phyloP scores from a whole-genome alignment of 2,888 invertebrate genomes.

The Leptopilina drosophilae region DNA sequence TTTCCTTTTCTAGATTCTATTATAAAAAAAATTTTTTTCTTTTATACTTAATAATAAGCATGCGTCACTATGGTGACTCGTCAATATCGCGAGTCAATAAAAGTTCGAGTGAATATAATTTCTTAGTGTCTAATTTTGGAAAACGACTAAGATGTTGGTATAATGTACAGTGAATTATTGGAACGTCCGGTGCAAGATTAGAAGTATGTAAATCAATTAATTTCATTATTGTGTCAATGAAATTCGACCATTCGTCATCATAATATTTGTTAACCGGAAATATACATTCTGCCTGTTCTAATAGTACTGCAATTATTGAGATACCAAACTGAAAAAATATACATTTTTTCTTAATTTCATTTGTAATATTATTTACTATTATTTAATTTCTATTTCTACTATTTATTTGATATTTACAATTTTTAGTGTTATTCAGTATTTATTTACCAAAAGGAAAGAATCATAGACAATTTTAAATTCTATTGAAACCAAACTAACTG shows the following conservation, averaged over 20 bases:
- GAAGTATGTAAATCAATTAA: slow-evolving; percentile 62
- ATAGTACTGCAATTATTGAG: slow-evolving; percentile 78
- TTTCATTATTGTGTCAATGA: slow-evolving; percentile 67
- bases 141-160: slow-evolving; percentile 70
- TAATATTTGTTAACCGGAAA: slow-evolving; percentile 69
- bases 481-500: no score
- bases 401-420: no score
- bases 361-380: no score
- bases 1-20: slow-evolving; percentile 26
- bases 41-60: slow-evolving; percentile 35
- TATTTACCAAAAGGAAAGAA: no score
- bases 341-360: slow-evolving; percentile 9
- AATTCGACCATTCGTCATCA: slow-evolving; percentile 69
- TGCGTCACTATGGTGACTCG: slow-evolving; percentile 71
- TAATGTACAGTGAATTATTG: slow-evolving; percentile 68
- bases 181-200: slow-evolving; percentile 68
- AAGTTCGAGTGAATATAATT: slow-evolving; percentile 68
- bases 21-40: neutral
- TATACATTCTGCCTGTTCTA: slow-evolving; percentile 78
- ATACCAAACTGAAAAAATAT: slow-evolving; percentile 79
- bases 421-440: no score
- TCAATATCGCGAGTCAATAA: slow-evolving; percentile 70
- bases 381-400: no score
- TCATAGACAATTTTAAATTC: no score
- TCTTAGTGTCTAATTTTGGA: slow-evolving; percentile 65